Percentiles rank a stretch among this genome's conserved stretches.
phyloP scores from a whole-genome alignment of 1,140 invertebrate genomes.

The Drosophila obscura region DNA sequence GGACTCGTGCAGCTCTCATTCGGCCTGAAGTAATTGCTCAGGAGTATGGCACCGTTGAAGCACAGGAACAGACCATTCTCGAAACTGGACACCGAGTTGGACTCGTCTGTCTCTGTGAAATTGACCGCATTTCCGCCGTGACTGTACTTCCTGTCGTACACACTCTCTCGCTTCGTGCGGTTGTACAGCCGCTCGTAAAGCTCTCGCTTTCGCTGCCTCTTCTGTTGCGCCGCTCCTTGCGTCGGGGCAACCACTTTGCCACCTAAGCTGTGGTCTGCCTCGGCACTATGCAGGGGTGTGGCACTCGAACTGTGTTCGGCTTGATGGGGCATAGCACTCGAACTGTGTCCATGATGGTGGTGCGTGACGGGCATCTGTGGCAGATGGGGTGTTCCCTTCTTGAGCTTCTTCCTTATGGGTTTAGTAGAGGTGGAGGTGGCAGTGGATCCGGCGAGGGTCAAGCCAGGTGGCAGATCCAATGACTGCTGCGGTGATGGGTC shows the following conservation, averaged over 20 bases:
- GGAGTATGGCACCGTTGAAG: constrained; percentile 89
- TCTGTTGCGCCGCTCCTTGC: constrained; percentile 18
- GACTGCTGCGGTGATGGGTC: background rate
- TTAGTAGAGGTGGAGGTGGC: constrained; percentile 23
- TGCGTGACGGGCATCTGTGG: constrained; percentile 10
- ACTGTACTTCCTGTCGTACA: constrained; percentile 89
- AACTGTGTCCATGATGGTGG: constrained; percentile 2
- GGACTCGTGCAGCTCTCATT: constrained; percentile 88
- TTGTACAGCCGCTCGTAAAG: constrained; percentile 75
- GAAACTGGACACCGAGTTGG: constrained; percentile 90
- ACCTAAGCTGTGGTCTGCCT: constrained; percentile 1
- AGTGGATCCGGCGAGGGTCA: background rate
- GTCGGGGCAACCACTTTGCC: background rate
- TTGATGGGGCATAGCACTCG: constrained; percentile 2
- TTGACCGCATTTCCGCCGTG: constrained; percentile 90
- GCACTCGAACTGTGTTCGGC: background rate
- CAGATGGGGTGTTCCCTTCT: constrained; percentile 58
- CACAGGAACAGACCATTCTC: constrained; percentile 90
- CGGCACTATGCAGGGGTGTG: background rate
- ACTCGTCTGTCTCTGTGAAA: constrained; percentile 85
- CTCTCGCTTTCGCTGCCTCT: constrained; percentile 30
- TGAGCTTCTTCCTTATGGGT: constrained; percentile 59
- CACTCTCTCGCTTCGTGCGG: constrained; percentile 86
- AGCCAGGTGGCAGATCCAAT: background rate
- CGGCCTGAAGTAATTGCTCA: constrained; percentile 88